Evolutionary conservation across 2,888 invertebrate genomes (phyloP).

Genomic region (Itoplectis maculator): DNA sequence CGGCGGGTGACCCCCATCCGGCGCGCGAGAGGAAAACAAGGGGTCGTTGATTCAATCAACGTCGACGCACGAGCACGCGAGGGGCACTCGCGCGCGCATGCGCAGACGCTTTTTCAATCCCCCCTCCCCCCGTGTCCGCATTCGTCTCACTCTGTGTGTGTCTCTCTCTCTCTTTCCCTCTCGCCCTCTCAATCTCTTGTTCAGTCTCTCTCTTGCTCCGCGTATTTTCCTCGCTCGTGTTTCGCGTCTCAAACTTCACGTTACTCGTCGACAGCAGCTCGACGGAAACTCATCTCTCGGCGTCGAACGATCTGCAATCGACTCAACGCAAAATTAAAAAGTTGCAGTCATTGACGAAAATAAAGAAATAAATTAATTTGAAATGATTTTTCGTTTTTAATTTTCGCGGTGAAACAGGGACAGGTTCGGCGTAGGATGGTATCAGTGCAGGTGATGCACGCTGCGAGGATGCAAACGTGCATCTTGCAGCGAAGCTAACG

Average conservation of each 20-base stretch:
- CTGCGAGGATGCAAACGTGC: constrained; percentile 45
- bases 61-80: constrained; percentile 65
- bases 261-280: background rate
- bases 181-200: too few relatives aligned
- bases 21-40: constrained; percentile 65
- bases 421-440: too few relatives aligned
- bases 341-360: background rate
- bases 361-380: background rate
- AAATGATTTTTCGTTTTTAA: background rate
- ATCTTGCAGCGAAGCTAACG: constrained; percentile 31
- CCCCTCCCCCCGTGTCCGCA: constrained; percentile 6
- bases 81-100: constrained; percentile 58
- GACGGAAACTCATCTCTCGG: background rate
- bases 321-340: background rate
- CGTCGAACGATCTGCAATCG: background rate
- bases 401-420: background rate
- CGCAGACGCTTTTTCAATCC: constrained; percentile 31
- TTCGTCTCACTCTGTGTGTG: too few relatives aligned
- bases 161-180: too few relatives aligned
- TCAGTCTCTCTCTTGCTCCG: too few relatives aligned
- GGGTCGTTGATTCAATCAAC: constrained; percentile 73
- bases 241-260: constrained; percentile 14
- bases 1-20: constrained; percentile 65
- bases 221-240: too few relatives aligned
- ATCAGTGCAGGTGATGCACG: background rate